phyloP scores from a whole-genome alignment of 1,140 invertebrate genomes.

The Marisa cornuarietis region DNA sequence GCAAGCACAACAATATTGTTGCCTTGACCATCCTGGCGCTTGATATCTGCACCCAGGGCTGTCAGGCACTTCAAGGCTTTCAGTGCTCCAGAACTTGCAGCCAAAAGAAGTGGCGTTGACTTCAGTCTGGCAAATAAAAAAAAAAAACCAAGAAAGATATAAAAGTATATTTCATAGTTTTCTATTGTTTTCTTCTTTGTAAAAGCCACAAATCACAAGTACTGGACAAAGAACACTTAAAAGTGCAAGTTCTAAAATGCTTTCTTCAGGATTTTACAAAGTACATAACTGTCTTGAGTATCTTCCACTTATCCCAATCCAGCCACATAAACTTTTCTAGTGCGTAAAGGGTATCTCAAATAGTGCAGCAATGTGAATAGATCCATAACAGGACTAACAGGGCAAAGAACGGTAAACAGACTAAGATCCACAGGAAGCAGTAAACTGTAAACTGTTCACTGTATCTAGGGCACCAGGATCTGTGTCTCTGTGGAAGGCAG shows the following conservation, averaged over 20 bases:
- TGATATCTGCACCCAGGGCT: conserved; percentile 53
- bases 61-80: conserved; percentile 60
- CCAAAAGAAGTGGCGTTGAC: conserved; percentile 63
- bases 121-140: conserved; percentile 44
- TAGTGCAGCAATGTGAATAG: too few relatives aligned
- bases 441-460: too few relatives aligned
- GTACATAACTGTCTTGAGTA: too few relatives aligned
- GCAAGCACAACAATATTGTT: conserved; percentile 63
- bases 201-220: not conserved
- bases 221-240: not conserved
- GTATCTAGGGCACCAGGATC: too few relatives aligned
- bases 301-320: too few relatives aligned
- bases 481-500: too few relatives aligned
- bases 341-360: too few relatives aligned
- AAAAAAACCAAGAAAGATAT: not conserved
- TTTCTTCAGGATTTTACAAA: too few relatives aligned
- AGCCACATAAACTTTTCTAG: too few relatives aligned
- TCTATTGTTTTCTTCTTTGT: not conserved
- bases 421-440: too few relatives aligned
- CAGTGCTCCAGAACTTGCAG: conserved; percentile 62
- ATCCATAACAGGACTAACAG: too few relatives aligned
- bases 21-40: conserved; percentile 44
- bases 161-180: not conserved
- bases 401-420: too few relatives aligned
- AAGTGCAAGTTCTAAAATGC: not conserved